Evolutionary conservation across 1,140 invertebrate species (phyloP).

Genomic region (Laupala kohalensis): DNA sequence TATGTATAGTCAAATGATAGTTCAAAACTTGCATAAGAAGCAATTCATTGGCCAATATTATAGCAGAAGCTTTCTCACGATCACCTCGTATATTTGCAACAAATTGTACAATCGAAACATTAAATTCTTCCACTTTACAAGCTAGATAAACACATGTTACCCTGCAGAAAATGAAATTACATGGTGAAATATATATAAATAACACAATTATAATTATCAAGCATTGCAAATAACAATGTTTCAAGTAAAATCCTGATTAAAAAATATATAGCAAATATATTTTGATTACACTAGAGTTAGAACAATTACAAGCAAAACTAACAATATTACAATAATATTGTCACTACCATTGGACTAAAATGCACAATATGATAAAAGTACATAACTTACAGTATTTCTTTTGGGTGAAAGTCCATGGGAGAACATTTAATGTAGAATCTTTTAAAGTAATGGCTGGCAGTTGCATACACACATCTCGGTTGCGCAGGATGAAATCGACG

Average conservation of each 20-base stretch:
- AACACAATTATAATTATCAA: neutral
- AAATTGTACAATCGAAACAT: slow-evolving; percentile 93
- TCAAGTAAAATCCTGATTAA: too few species aligned
- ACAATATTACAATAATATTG: too few species aligned
- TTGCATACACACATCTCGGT: slow-evolving; percentile 82
- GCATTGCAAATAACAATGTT: neutral
- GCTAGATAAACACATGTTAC: slow-evolving; percentile 94
- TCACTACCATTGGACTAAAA: too few species aligned
- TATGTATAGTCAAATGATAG: slow-evolving; percentile 92
- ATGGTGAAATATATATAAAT: neutral
- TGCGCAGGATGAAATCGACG: slow-evolving; percentile 83
- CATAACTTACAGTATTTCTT: slow-evolving; percentile 73
- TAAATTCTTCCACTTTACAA: slow-evolving; percentile 98
- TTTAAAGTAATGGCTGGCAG: slow-evolving; percentile 93
- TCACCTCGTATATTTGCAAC: slow-evolving; percentile 89
- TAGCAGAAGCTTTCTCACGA: slow-evolving; percentile 81
- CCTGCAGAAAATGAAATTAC: slow-evolving; percentile 29
- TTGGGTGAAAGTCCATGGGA: slow-evolving; percentile 95
- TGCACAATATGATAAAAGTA: too few species aligned
- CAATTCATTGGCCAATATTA: slow-evolving; percentile 91
- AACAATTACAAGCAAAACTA: too few species aligned
- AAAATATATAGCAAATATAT: too few species aligned
- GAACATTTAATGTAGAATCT: slow-evolving; percentile 92
- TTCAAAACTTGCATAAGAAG: slow-evolving; percentile 88
- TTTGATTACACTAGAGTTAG: too few species aligned